Evolutionary conservation across 2,113 vertebrate genomes (phyloP).

Genomic region (Chrysochloris asiatica): DNA sequence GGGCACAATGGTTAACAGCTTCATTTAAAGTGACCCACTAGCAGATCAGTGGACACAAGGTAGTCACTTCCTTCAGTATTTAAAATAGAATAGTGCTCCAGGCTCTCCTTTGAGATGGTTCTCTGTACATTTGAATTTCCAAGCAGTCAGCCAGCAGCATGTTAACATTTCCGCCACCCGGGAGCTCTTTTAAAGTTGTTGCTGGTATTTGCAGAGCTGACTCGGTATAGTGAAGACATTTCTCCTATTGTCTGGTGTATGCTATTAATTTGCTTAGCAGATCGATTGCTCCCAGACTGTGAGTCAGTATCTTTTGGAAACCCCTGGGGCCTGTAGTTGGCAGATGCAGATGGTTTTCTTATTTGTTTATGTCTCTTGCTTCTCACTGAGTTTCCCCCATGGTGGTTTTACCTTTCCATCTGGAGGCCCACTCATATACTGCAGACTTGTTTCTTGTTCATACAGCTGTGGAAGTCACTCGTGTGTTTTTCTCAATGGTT

Average conservation of each 20-base stretch:
- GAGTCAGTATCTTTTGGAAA: neutral
- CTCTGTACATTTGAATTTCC: neutral
- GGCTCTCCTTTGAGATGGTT: neutral
- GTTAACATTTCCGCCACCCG: neutral
- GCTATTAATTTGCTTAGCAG: neutral
- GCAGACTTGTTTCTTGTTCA: neutral
- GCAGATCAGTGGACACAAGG: neutral
- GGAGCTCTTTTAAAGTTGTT: neutral
- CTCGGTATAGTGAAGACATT: neutral
- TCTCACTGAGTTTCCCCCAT: neutral
- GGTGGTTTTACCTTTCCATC: neutral
- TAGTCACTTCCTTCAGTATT: neutral
- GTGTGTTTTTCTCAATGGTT: neutral
- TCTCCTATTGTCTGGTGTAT: neutral
- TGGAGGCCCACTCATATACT: neutral
- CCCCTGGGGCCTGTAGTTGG: neutral
- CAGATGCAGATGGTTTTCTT: neutral
- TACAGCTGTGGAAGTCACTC: neutral
- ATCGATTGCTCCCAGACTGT: fast-evolving
- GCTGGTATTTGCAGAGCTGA: neutral
- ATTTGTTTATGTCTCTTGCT: neutral
- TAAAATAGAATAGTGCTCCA: neutral
- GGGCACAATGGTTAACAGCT: no score
- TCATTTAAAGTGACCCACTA: neutral
- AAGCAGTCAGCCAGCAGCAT: neutral